Base-by-base conservation (phyloP, 2,113 vertebrate species). In the Actinemys pallida region DNA sequence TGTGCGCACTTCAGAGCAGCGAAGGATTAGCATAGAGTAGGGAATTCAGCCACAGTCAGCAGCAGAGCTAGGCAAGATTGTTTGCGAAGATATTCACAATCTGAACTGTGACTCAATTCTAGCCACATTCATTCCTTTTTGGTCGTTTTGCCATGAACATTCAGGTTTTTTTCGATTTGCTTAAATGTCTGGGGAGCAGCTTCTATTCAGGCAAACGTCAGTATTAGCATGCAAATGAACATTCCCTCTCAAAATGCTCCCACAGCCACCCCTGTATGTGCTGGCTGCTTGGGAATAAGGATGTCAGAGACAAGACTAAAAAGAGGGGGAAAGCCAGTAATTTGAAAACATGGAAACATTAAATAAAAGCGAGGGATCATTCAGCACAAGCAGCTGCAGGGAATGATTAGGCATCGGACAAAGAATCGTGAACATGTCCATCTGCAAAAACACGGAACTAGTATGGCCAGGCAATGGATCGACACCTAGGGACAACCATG, bases 291-390 rank as follows among this genome's bases (percentile, higher is more conserved):
- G 54, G 80, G 91, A 95, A 89, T 8, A n/a, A 54, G 31, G 52
- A 13, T 39, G 24, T 16, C 29, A 81, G 50, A 88, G 45, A 22
- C 78, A 79, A 90, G 84, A 84, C 14, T 2, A 53, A 88, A 84
- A 88, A 50, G 1, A 2, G 47, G 17, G 13, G 87, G n/a, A 78
- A 87, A 97, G 93, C 89, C 4, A 96, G 91, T 91, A 83, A 89
- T 92, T 96, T 89, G 92, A 86, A 96, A 56, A 81, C 24, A 91
- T 84, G n/a, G 31, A 17, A 69, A 69, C 8, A 84, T 57, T 91
- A 93, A 88, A 13, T 56, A 89, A 47, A 92, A 94, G 86, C 11
- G 42, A 81, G 69, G 69, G 47, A n/a, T 92, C 78, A 39, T 49
- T 19, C 42, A 50, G 76, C 89, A 90, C 2, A 0, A 35, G 22